Evolutionary conservation across 1,140 invertebrate genomes (phyloP), one percentile per base, ranked within the genome.

Genomic region (Leptinotarsa texana): DNA sequence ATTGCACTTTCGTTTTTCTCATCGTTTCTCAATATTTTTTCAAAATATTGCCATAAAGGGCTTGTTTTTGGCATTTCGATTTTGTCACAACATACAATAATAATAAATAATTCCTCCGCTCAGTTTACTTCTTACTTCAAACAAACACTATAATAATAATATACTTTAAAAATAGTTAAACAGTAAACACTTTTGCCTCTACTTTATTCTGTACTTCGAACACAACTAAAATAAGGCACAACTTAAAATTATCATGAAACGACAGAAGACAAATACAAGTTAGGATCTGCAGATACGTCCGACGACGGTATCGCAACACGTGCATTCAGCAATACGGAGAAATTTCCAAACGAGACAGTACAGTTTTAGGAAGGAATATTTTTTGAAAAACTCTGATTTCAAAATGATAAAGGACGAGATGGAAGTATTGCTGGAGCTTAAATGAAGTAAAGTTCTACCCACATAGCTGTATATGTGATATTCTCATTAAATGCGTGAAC

Each of bases 81-180:
- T 51, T 17, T 51, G 49, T 51, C 49, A 51, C 49, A 51, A 51
- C 49, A 51, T 51, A 51, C 49, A 51, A 51, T 51, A 51, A 51
- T 51, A 51, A 51, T 27, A 27, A 27, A 27, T 51, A 51, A 51
- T 51, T 51, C 49, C 49, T 15, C 49, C 49, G 49, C 49, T 51
- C 49, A 51, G 49, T 51, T 51, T 51, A 51, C 27, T 27, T 27
- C 27, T 27, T 27, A 27, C 49, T 51, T 51, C 49, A 51, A 51
- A 51, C 49, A 51, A 51, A 51, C 49, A 51, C 49, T 51, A 51
- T 51, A 51, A 27, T 27, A 27, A 27, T 27, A 27, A 51, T 51
- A 51, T 51, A 51, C 49, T 51, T 51, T 51, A 51, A 51, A 51
- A 51, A 51, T n/a, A 51, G 49, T 51, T 51, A 51, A 51, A 51